Percentiles rank a stretch among this genome's conserved stretches.
Evolutionary conservation across 2,113 vertebrate species (phyloP).

Genomic region (Alosa alosa): DNA sequence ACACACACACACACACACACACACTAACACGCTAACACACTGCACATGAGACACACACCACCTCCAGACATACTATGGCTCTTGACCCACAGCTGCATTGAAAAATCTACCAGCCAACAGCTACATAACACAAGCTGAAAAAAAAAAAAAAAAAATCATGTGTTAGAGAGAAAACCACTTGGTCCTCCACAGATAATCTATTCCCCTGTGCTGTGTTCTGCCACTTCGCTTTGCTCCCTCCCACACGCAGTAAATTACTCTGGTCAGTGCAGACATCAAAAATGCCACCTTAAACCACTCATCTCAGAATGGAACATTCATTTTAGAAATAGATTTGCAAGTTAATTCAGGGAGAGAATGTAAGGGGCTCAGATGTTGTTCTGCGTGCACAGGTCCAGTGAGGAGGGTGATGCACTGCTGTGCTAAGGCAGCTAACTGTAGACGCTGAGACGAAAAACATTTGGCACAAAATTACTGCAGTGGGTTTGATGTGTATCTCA

Average conservation of each 20-base stretch:
- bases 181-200: neutral
- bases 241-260: neutral
- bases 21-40: neutral
- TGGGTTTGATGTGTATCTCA: conserved; percentile 1
- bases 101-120: neutral
- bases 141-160: neutral
- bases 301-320: neutral
- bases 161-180: neutral
- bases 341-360: neutral
- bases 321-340: neutral
- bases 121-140: neutral
- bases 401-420: neutral
- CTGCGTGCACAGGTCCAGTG: neutral
- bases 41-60: neutral
- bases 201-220: neutral
- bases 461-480: conserved; percentile 16
- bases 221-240: no score
- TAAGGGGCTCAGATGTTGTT: neutral
- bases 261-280: neutral
- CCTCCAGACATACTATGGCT: neutral
- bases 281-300: neutral
- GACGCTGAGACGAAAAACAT: neutral
- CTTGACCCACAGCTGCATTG: conserved; percentile 5
- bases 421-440: neutral
- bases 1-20: neutral